Conservation (phyloP, 2,113 vertebrate genomes). For the Blennius ocellaris region DNA sequence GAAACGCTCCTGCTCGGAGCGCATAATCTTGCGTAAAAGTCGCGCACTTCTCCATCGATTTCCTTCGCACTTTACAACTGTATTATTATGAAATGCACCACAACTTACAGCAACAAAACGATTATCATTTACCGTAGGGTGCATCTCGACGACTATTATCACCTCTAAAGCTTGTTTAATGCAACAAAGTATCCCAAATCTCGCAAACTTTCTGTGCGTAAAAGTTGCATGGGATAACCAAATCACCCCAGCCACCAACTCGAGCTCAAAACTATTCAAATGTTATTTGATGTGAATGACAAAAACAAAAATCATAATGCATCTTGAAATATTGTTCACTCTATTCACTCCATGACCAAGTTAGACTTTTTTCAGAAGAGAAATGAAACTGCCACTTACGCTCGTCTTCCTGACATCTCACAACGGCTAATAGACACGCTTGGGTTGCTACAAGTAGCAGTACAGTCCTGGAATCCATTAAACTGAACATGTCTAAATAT, state of each 20-base stretch:
- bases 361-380: conserved; percentile 16
- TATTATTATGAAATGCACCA: not conserved
- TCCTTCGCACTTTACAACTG: conserved; percentile 46
- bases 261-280: not conserved
- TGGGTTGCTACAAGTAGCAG: conserved; percentile 86
- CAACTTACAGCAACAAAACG: not conserved
- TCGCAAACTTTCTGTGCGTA: conserved; percentile 37
- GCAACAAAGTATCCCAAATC: not conserved
- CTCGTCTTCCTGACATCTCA: conserved; percentile 85
- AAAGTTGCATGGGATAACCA: conserved; percentile 29
- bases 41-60: conserved; percentile 23
- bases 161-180: not conserved
- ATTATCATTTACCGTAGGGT: not conserved
- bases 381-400: conserved; percentile 83
- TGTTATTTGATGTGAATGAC: not conserved
- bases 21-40: conserved; percentile 7
- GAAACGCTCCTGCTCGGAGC: not conserved
- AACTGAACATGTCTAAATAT: conserved; percentile 89
- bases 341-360: not conserved
- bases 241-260: not conserved
- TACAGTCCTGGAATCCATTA: conserved; percentile 87
- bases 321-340: not conserved
- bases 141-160: not conserved
- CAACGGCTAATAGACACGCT: conserved; percentile 84
- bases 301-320: not conserved